These are phyloP conservation scores for Drosophila orena DNA, from an alignment of 1,140 invertebrate species.

Conservation along the genomic window DNA sequence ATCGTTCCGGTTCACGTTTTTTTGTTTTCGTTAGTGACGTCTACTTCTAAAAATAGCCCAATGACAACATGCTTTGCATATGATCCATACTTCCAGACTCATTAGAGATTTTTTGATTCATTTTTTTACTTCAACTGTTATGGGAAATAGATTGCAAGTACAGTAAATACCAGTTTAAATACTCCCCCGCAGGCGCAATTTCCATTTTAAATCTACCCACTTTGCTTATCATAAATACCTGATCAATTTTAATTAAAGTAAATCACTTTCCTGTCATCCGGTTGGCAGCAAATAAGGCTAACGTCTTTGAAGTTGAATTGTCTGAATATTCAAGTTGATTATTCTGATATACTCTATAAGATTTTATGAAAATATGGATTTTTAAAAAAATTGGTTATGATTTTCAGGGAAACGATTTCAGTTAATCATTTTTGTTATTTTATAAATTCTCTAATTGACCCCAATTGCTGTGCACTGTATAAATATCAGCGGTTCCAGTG, in stretches of 20 bases:
- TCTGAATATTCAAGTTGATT: background rate
- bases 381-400: too few relatives aligned
- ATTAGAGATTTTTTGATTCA: slow-evolving; percentile 16
- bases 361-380: too few relatives aligned
- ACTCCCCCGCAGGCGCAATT: background rate
- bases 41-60: slow-evolving; percentile 35
- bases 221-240: slow-evolving; percentile 22
- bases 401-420: too few relatives aligned
- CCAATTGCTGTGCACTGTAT: slow-evolving; percentile 5
- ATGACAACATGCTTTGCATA: slow-evolving; percentile 43
- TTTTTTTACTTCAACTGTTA: slow-evolving; percentile 30
- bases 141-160: slow-evolving; percentile 18
- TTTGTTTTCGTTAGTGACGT: slow-evolving; percentile 30
- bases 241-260: slow-evolving; percentile 38
- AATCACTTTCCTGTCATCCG: background rate
- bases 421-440: background rate
- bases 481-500: slow-evolving; percentile 9
- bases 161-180: slow-evolving; percentile 9
- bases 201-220: background rate
- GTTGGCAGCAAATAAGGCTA: slow-evolving; percentile 4
- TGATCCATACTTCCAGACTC: slow-evolving; percentile 9
- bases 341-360: too few relatives aligned
- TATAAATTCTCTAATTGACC: background rate
- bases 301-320: background rate
- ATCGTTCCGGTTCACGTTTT: slow-evolving; percentile 47